Base-by-base conservation (phyloP, 2,113 vertebrate genomes). In the Sebastes fasciatus region DNA sequence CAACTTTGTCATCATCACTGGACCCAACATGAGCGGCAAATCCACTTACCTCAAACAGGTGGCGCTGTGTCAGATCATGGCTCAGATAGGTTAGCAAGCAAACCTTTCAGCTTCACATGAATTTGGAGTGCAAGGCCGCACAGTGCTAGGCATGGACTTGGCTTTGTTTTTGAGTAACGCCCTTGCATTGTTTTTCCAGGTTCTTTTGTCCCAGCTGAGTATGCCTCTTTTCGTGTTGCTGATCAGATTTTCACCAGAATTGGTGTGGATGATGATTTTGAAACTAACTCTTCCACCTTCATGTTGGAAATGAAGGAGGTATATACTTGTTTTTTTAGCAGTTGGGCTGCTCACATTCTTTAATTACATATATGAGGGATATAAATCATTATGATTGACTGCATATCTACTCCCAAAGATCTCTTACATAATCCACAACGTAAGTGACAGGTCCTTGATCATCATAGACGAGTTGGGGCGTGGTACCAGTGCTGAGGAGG, bases 251-350 rank as follows among this genome's bases (percentile, higher is more conserved):
- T 99, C 92, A 99, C 97, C 65, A 96, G 98, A 94, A 98, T 99
- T 85, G 98, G 98, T 82, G 97, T 98, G 90, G 98, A 99, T 84
- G 98, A 99, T 87, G 97, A 99, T 90, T 98, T 99, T 86, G 97
- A 99, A 95, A 99, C 98, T 66, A 99, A 97, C 90, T 97, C 96
- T 63, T 99, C 98, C 65, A 98, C 98, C 6, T 99, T 99, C 90
- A 99, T 99, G 98, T 94, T 98, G 87, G 98, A 99, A 95, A 99
- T 99, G 98, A 98, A 98, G 91, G 98, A 97, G 96, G 97, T 96
- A 62, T 84, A 93, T 71, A 74, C 58, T 2, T 26, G 14, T 70
- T 70, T 43, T 66, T 74, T 45, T 43, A 48, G 1, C 7, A 19
- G 26, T 23, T 19, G 21, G 2, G 11, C 12, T 17, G 8, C n/a